Evolutionary conservation across 2,113 vertebrate species (phyloP), one percentile per base, ranked within the genome.

Genomic region (Hassar affinis): DNA sequence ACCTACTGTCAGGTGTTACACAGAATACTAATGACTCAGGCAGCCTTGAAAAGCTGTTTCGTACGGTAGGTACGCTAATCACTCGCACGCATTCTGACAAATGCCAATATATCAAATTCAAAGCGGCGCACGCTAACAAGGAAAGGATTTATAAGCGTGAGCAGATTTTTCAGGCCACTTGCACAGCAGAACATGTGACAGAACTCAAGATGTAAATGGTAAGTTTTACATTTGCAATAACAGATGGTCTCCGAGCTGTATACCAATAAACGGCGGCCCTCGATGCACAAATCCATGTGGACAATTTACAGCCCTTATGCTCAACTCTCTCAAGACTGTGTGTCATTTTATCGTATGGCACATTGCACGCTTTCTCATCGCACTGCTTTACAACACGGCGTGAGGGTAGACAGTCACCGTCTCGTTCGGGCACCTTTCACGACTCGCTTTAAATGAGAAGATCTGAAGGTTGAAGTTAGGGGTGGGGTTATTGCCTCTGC

Each of bases 161-260:
- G 74, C 47, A n/a, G 74, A 51, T 52, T 54, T 38, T 76, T 22
- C 61, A 8, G n/a, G 72, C 59, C 17, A 27, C 74, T 56, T 59
- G n/a, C 49, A 30, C 4, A 33, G 12, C 61, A 45, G 62, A 69
- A 78, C 45, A 49, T 84, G 75, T 57, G 51, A 84, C 75, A 69
- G 51, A 71, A 78, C 76, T 71, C 82, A 49, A 78, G 75, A 84
- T 78, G 82, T 78, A 84, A 56, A 78, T 84, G 75, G 56, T 51
- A 78, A 78, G 62, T 78, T 79, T 84, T 84, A 78, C 75, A 84
- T 84, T 84, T 69, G 82, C 75, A 22, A 25, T 47, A 84, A 69
- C 82, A 84, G 82, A 84, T 84, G 82, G 75, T 78, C 47, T 25
- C 30, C 15, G 75, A 69, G 75, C 64, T 78, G 82, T 84, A 78